Base-by-base conservation (phyloP, 2,797 vertebrate genomes). In the Dromococcyx pavoninus region DNA sequence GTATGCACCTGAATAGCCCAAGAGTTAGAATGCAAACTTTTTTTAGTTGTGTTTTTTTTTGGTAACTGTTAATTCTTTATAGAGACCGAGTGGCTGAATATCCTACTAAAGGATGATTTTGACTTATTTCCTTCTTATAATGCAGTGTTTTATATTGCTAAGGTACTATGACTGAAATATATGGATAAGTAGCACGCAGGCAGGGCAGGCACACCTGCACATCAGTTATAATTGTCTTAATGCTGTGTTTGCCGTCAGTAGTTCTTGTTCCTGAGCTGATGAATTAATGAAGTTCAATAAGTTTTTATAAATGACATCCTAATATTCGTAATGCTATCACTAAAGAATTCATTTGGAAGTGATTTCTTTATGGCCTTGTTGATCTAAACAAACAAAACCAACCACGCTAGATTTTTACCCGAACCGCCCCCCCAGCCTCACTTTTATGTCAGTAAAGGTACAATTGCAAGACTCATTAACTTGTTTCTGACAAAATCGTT, bases 381-480 rank as follows among this genome's bases (percentile, higher is more conserved):
- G 88, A 78, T 94, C 75, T 58, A 81, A 91, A 33, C 16, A 51
- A 57, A 33, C 11, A 57, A 56, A 33, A 37, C 0, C 6, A 46
- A 54, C 4, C 32, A 64, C 8, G 15, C 24, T 12, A 9, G 17
- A 7, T 30, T 72, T 6, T 35, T 71, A 13, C 9, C 15, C 14
- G 14, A 27, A 18, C 41, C 7, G 2, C 24, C 11, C 14, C 32
- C 3, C 1, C 23, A 43, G 30, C 17, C 64, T 77, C 65, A 13
- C 37, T 91, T 93, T 5, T 2, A 33, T 53, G 46, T 95, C n/a
- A 77, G 17, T 77, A 82, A 92, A 93, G 69, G 70, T 95, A 93
- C 43, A 85, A 50, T 70, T 95, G 92, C 69, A 95, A 77, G 89
- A 95, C 57, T 97, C 90, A 96, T 97, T 97, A 97, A 91, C 77